phyloP scores from a whole-genome alignment of 2,797 vertebrate genomes.

The Glossophaga mutica region DNA sequence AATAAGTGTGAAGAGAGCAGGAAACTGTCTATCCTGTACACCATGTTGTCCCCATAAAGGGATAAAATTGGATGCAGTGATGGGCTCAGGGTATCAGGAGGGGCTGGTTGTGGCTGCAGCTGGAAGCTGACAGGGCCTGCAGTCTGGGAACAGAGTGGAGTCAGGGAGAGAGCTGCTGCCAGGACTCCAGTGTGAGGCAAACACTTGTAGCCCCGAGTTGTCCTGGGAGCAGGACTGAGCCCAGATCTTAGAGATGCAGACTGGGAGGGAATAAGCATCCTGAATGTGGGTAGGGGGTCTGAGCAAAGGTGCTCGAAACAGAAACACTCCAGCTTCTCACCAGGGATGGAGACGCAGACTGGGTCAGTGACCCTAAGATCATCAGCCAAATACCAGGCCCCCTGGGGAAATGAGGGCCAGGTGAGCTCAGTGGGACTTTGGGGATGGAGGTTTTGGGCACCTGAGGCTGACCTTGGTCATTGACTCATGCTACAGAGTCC shows the following conservation, averaged over 20 bases:
- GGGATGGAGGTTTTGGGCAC: fast-evolving
- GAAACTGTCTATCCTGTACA: neutral
- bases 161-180: neutral
- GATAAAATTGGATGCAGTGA: too few species aligned
- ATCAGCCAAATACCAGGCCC: neutral
- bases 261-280: neutral
- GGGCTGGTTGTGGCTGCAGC: neutral
- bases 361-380: too few species aligned
- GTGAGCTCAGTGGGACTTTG: neutral
- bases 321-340: neutral
- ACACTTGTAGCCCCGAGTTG: neutral
- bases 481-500: constrained; percentile 51
- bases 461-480: neutral
- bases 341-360: neutral
- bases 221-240: neutral
- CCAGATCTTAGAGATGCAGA: neutral
- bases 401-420: neutral
- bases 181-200: neutral
- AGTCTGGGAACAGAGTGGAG: neutral
- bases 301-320: neutral
- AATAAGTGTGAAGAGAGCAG: neutral
- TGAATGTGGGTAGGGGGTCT: neutral
- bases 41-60: neutral
- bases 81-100: neutral
- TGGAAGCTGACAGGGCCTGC: neutral